Base-by-base conservation (phyloP, 1,140 invertebrate genomes). In the Drosophila arawakana region DNA sequence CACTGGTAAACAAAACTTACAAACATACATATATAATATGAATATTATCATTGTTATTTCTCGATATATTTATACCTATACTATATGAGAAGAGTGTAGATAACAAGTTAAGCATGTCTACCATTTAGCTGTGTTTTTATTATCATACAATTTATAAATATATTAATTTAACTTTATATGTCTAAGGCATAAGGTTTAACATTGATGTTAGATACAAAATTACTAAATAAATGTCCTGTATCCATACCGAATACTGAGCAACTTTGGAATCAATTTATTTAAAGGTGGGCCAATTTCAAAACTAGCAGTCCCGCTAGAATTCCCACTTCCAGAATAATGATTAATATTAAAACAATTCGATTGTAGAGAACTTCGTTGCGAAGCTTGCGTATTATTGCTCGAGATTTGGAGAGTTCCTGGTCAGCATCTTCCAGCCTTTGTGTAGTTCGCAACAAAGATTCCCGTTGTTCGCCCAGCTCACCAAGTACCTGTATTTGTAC, bases 341-440 rank as follows among this genome's bases (percentile, higher is more conserved):
- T 93, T 13, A 93, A 35, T 10, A 93, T 91, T 13, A 94, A 70
- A 25, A 93, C 92, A 0, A 93, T 66, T 68, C 93, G 93, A 67
- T 94, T 94, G 77, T 93, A 94, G 6, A 94, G 13, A 25, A 93
- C 92, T 79, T 93, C 93, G 9, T 93, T 76, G 8, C 93, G 73
- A 69, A 94, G 90, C 76, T 91, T 90, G 2, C 84, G 79, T 21
- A 94, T 82, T 7, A 93, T 90, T 21, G 66, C 77, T 41, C 90
- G 85, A 0, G 93, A 91, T 44, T 81, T 92, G 44, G 92, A 91
- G 30, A 94, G 61, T 61, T 93, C 92, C 61, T 92, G 90, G 67
- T 94, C 92, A 2, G 93, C 93, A 70, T 93, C 91, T 43, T 93
- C 92, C 10, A 94, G 75, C 3, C 93, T 85, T 8, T 86, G 80